Conservation (phyloP, 2,113 vertebrate species). For the Lontra canadensis region DNA sequence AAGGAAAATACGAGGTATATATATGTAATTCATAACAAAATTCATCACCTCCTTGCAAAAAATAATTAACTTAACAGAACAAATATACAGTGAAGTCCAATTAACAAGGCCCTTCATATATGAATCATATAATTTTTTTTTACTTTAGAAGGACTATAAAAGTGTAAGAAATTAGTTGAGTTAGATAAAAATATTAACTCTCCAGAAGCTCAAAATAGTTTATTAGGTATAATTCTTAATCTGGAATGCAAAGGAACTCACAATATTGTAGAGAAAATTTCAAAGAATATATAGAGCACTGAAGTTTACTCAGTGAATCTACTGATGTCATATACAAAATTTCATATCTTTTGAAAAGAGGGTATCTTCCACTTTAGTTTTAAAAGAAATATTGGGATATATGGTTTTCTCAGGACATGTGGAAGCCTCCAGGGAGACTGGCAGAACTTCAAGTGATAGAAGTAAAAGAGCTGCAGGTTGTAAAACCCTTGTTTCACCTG, state of each 20-base stretch:
- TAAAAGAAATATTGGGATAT: not conserved
- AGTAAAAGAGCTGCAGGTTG: not conserved
- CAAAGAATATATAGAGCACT: not conserved
- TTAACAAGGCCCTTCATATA: not conserved
- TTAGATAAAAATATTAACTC: not conserved
- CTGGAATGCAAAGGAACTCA: not conserved
- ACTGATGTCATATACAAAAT: not conserved
- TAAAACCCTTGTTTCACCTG: fast-evolving
- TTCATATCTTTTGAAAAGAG: not conserved
- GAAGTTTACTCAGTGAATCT: not conserved
- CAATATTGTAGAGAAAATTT: not conserved
- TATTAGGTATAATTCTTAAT: not conserved
- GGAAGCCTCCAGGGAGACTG: not conserved
- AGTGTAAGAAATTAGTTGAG: not conserved
- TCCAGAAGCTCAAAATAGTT: not conserved
- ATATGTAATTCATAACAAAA: not conserved
- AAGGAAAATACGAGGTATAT: not conserved
- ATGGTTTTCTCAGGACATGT: not conserved
- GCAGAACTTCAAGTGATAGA: not conserved
- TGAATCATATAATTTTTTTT: not conserved
- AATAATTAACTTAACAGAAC: not conserved
- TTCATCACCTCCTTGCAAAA: not conserved
- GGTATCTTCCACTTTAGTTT: not conserved
- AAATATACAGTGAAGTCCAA: not conserved
- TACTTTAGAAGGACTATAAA: not conserved